These are phyloP conservation scores for Varanus komodoensis DNA, from an alignment of 2,113 vertebrate genomes.

Conservation along the genomic window DNA sequence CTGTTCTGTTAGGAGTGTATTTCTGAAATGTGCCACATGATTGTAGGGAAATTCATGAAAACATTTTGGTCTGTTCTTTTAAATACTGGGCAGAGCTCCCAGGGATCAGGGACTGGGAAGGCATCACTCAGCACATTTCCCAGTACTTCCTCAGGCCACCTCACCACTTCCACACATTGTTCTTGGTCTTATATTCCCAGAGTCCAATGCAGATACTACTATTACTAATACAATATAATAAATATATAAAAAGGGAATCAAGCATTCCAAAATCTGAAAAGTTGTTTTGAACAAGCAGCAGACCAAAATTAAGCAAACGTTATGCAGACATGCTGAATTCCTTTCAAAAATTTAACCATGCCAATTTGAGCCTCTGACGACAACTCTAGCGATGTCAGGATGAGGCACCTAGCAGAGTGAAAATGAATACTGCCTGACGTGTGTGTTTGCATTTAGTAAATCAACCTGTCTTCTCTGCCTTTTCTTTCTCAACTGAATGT, in stretches of 20 bases:
- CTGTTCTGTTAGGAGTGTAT: not conserved
- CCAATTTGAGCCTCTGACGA: not conserved
- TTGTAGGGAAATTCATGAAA: not conserved
- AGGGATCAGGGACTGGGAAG: not conserved
- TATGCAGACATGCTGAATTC: not conserved
- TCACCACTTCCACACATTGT: not conserved
- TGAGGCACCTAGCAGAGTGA: not conserved
- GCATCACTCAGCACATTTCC: not conserved
- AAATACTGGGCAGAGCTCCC: not conserved
- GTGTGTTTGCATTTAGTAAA: conserved; percentile 36
- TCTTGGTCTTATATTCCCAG: not conserved
- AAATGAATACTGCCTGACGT: conserved; percentile 23
- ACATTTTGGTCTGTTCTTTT: not conserved
- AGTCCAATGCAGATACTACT: not conserved
- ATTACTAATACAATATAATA: not conserved
- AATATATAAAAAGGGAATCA: not conserved
- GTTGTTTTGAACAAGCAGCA: not conserved
- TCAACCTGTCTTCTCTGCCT: conserved; percentile 20
- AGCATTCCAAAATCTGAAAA: not conserved
- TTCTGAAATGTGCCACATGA: not conserved
- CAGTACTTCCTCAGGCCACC: not conserved
- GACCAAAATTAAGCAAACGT: not conserved
- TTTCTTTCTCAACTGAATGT: conserved; percentile 9
- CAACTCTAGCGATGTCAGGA: conserved; percentile 8
- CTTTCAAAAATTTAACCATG: not conserved